Evolutionary conservation across 2,888 invertebrate species (phyloP), one percentile per base, ranked within the genome.

Genomic region (Dryadula phaetusa): DNA sequence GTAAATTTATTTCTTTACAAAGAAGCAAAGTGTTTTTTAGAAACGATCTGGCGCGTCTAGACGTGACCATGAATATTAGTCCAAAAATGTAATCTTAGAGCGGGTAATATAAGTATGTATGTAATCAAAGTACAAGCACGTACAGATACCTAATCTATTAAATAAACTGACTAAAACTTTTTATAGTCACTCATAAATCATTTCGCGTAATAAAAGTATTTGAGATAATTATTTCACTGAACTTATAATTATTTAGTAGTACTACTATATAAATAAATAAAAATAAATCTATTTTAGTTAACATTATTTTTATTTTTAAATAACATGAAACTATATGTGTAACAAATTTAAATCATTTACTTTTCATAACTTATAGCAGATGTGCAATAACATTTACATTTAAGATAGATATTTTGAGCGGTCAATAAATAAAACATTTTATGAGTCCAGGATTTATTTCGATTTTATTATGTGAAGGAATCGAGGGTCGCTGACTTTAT

Each of bases 1-100:
- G 67, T 71, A 69, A 71, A 74, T 71, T 73, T 74, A 76, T 74
- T 71, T 73, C 68, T 72, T 58, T 67, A 64, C 64, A 73, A 72
- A 75, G 64, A 69, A 65, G 66, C 54, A 68, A 67, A 67, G 65
- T 67, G 63, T 70, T 71, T 70, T n/a, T 70, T 66, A 66, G 54
- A 63, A 60, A 12, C 54, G 42, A 53, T 47, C 37, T 52, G 54
- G 53, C 47, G 18, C 65, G 69, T 71, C 71, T 71, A 69, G 66
- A 72, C 69, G 61, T 66, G 61, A 44, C 44, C n/a, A 47, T 66
- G 62, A 60, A 54, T 68, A 61, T 67, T 2, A 20, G 28, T 20
- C n/a, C 22, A 25, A 40, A 56, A 20, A 28, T 67, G 12, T 37
- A n/a, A 37, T 46, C 28, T 8, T 14, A 4, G 22, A 47, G 22